These are phyloP conservation scores for Chrysaora quinquecirrha DNA, from an alignment of 30 jellyfish, hydroid and myxozoan species.

Conservation along the genomic window DNA sequence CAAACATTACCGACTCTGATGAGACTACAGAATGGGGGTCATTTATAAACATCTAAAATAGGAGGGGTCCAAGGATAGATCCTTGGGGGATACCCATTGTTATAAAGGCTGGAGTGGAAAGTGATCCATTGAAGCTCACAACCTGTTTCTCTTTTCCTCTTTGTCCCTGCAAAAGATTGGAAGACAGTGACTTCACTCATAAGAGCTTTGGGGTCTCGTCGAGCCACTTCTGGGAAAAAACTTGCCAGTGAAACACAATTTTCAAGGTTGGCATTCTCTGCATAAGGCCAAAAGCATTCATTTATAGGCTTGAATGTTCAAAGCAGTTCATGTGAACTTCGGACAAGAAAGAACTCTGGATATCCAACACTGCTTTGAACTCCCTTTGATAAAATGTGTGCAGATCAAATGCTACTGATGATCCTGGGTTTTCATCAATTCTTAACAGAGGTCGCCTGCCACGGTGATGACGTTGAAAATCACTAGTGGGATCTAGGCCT, in stretches of 20 bases:
- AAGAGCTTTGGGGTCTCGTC: constrained; percentile 25
- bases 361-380: constrained; percentile 26
- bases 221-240: neutral
- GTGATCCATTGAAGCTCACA: neutral
- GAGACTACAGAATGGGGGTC: too few relatives aligned
- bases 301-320: constrained; percentile 8
- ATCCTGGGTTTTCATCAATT: constrained; percentile 23
- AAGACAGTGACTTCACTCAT: constrained; percentile 8
- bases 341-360: constrained; percentile 17
- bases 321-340: constrained; percentile 21
- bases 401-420: neutral
- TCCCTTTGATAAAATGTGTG: neutral
- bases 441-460: constrained; percentile 15
- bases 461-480: constrained; percentile 26
- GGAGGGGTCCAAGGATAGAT: constrained; percentile 34
- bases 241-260: neutral
- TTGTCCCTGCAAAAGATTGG: constrained; percentile 4
- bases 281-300: neutral
- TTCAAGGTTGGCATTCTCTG: neutral
- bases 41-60: constrained; percentile 13
- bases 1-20: too few relatives aligned
- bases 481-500: constrained; percentile 30
- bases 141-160: neutral
- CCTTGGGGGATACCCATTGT: constrained; percentile 20
- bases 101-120: neutral